Percentiles rank a stretch among this genome's conserved stretches.
Conservation (phyloP, 2,113 vertebrate species). For the Podilymbus podiceps region DNA sequence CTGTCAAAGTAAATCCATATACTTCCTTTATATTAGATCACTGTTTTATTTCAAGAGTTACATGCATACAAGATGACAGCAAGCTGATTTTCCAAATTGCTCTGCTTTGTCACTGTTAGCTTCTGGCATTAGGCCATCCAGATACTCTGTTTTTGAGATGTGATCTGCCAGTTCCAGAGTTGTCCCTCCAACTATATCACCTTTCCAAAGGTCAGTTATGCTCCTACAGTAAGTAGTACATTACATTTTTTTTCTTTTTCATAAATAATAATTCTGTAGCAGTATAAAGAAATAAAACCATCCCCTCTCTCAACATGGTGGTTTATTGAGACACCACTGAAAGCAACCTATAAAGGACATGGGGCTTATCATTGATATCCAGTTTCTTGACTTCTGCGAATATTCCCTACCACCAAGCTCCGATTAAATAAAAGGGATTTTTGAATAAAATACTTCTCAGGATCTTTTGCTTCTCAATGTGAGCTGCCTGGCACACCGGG, state of each 20-base stretch:
- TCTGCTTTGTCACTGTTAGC: constrained; percentile 57
- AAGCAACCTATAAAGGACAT: background rate
- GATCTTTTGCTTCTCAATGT: background rate
- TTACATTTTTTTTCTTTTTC: background rate
- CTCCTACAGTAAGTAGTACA: background rate
- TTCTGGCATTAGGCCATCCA: constrained; percentile 34
- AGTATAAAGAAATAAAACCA: background rate
- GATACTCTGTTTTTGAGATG: constrained; percentile 16
- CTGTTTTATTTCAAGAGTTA: constrained; percentile 50
- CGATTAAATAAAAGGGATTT: background rate
- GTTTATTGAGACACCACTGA: background rate
- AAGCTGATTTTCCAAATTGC: constrained; percentile 63
- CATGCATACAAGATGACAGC: constrained; percentile 43
- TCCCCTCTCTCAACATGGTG: background rate
- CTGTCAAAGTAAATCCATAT: constrained; percentile 42
- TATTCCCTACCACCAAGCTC: background rate
- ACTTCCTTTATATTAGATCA: constrained; percentile 47
- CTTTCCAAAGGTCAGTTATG: background rate
- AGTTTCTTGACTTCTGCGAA: background rate
- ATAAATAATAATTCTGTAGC: background rate
- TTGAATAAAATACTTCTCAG: background rate
- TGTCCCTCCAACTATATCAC: constrained; percentile 1
- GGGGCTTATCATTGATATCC: background rate
- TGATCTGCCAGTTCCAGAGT: constrained; percentile 24
- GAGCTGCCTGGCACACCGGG: background rate